Evolutionary conservation across 2,113 vertebrate species (phyloP), one percentile per base, ranked within the genome.

Genomic region (Polypterus bichir): DNA sequence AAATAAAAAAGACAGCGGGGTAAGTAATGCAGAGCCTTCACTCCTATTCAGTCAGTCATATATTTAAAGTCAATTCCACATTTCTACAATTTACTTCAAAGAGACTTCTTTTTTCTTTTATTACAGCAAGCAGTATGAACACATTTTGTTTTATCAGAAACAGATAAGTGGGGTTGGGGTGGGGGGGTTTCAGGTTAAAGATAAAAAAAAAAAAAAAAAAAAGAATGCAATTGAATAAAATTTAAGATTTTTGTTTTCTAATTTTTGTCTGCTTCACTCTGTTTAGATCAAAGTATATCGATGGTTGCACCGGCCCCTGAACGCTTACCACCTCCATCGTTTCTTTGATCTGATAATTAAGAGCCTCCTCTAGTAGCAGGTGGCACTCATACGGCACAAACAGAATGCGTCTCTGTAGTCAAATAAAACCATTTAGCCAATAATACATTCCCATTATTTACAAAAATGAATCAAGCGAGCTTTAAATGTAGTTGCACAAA

Each of bases 341-440:
- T 64, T 71, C 79, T 84, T 89, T 86, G 82, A 83, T 86, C 79
- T 74, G 71, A 69, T 79, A 84, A 79, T 79, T 81, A 86, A 86
- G 83, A 85, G 71, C 74, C 71, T 77, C 79, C 60, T 81, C 72
- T 65, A 77, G 73, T 74, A 82, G 81, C 81, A 85, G 83, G 83
- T 72, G 83, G 73, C 77, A 85, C 73, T 75, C 74, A 85, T 77
- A 75, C 77, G 74, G 71, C 61, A 65, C 69, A 65, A 76, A 70
- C 68, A 47, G 68, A 57, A 65, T 63, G 48, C 54, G 63, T 60
- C 62, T 65, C 64, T 62, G 60, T 47, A 68, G 49, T 54, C 64
- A 62, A 69, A 66, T 47, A 64, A 75, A 81, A 84, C 72, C 74
- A 79, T 69, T 67, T 68, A 66, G 10, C 60, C 5, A 61, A 57